Base-by-base conservation (phyloP, 2,888 invertebrate species). In the Nemotelus nigrinus region DNA sequence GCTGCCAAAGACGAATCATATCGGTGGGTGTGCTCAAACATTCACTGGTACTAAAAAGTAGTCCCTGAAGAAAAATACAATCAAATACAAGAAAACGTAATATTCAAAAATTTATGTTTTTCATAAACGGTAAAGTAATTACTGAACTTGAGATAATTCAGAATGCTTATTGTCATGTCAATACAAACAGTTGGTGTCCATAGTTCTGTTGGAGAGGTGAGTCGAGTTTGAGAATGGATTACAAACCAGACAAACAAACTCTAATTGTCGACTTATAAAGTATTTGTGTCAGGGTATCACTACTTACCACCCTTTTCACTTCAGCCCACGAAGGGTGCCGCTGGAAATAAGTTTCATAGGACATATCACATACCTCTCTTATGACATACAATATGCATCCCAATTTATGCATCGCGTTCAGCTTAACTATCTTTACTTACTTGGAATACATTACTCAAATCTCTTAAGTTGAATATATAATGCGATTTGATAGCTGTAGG, bases 401-500 rank as follows among this genome's bases (percentile, higher is more conserved):
- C 25, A 25, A 25, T 25, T 25, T 25, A 25, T 25, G 25, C 25
- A 25, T 25, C 25, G 25, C 25, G 25, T 25, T 25, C 25, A 25
- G 25, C 25, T 25, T 25, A 25, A 25, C 25, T 25, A 25, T 25
- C 25, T 1, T 1, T 55, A 70, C 55, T 83, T 88, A 94, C 96
- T 92, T 96, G 96, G 86, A 98, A 98, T 77, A 98, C 93, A 86
- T 98, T 98, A 2, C 97, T 97, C 77, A 98, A 90, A 86, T 98
- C 98, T 78, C 98, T 89, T 78, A 98, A 89, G 88, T 98, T 98
- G 87, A 98, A 98, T 82, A 98, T 93, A 84, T 98, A 98, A 87
- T 98, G 98, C 83, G 97, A 98, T 87, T 98, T 98, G 75, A 96
- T 93, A 2, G 98, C 98, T 2, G 98, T 98, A 0, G 98, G 98